Conservation (phyloP, 2,113 vertebrate genomes). For the Actinemys pallida region DNA sequence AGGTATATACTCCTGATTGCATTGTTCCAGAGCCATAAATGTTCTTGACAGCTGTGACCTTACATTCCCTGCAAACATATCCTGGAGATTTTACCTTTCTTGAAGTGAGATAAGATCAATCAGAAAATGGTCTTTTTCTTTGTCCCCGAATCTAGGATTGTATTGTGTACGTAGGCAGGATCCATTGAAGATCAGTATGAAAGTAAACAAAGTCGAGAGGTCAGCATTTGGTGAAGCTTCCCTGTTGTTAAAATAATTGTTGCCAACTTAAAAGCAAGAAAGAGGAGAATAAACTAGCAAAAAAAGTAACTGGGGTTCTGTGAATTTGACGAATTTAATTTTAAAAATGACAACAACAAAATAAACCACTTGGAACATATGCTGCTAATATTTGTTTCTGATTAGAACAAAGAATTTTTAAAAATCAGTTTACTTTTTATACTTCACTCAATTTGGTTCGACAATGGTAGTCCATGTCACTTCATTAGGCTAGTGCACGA, state of each 20-base stretch:
- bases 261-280: not conserved
- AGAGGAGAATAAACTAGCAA: fast-evolving
- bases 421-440: not conserved
- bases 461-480: not conserved
- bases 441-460: not conserved
- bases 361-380: fast-evolving
- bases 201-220: not conserved
- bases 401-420: not conserved
- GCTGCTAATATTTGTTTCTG: fast-evolving
- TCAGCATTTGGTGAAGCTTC: not conserved
- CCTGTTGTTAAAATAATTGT: not conserved
- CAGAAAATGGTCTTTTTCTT: not conserved
- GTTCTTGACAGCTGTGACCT: not conserved
- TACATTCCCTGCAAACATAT: not conserved
- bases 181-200: not conserved
- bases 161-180: not conserved
- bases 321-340: not conserved
- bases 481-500: not conserved
- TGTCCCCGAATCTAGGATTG: not conserved
- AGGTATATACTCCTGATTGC: not conserved
- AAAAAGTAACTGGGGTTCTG: not conserved
- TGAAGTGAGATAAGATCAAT: not conserved
- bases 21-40: not conserved
- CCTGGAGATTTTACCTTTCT: not conserved
- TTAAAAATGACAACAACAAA: fast-evolving